Evolutionary conservation across 2,113 vertebrate genomes (phyloP).

Genomic region (Pseudonaja textilis): DNA sequence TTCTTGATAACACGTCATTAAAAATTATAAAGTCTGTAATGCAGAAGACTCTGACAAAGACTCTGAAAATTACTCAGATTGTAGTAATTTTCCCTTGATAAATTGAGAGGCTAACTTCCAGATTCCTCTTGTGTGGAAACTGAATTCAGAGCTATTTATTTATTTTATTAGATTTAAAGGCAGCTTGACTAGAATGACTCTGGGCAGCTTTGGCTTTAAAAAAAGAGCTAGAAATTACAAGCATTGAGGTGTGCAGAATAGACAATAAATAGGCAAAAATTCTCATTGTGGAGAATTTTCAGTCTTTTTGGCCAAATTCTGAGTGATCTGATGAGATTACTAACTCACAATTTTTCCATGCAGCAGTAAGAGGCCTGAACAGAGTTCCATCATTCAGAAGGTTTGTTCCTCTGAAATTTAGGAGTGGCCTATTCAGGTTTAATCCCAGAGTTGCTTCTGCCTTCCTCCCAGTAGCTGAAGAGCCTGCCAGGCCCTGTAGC

Average conservation of each 20-base stretch:
- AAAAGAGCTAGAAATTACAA: neutral
- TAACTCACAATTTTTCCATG: neutral
- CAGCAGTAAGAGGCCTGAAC: neutral
- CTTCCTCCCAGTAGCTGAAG: neutral
- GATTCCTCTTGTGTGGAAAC: neutral
- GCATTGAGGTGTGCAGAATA: neutral
- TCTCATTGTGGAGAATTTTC: neutral
- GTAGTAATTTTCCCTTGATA: neutral
- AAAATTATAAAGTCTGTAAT: neutral
- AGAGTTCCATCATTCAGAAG: neutral
- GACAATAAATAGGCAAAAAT: neutral
- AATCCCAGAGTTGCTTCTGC: neutral
- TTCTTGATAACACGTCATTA: neutral
- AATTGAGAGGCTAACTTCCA: neutral
- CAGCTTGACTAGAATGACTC: neutral
- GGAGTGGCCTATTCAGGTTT: neutral
- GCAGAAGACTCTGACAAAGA: neutral
- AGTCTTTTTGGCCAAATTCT: neutral
- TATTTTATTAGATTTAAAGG: neutral
- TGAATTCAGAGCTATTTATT: neutral
- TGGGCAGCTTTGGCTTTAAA: neutral
- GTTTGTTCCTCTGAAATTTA: neutral
- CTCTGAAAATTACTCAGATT: neutral
- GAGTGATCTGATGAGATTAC: neutral
- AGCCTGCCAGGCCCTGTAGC: neutral